These are phyloP conservation scores for Heliangelus exortis DNA, from an alignment of 2,797 vertebrate species.

Conservation along the genomic window DNA sequence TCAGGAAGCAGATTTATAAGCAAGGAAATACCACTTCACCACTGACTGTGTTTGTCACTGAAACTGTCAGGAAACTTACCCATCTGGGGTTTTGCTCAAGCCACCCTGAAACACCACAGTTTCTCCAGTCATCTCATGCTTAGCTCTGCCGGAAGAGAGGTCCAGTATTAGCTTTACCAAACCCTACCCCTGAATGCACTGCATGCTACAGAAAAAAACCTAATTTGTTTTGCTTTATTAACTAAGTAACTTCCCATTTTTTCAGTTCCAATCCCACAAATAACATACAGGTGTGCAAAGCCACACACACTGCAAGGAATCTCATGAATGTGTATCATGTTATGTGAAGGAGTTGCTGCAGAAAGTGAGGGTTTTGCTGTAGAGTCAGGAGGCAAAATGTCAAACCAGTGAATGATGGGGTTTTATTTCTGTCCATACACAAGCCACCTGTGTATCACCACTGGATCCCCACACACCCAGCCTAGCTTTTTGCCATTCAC, in stretches of 20 bases:
- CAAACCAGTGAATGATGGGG: background rate
- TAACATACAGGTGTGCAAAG: background rate
- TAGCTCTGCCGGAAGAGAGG: slow-evolving; percentile 80
- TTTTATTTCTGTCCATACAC: background rate
- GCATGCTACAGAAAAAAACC: background rate
- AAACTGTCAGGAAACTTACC: slow-evolving; percentile 78
- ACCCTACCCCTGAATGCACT: background rate
- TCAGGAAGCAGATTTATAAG: background rate
- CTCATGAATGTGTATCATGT: background rate
- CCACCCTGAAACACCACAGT: slow-evolving; percentile 96
- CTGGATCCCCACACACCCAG: background rate
- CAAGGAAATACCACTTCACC: background rate
- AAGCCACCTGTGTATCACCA: background rate
- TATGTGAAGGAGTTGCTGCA: background rate
- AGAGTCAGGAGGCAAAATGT: background rate
- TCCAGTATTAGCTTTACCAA: slow-evolving; percentile 5
- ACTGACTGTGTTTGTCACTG: background rate
- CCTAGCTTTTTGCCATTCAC: background rate
- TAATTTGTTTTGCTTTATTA: background rate
- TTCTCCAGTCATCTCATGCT: slow-evolving; percentile 90
- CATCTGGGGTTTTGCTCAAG: slow-evolving; percentile 96
- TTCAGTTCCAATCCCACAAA: background rate
- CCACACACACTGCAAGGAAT: background rate
- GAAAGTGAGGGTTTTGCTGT: background rate
- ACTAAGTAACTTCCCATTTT: background rate